Base-by-base conservation (phyloP, 2,888 invertebrate species). In the Nycteola revayana region DNA sequence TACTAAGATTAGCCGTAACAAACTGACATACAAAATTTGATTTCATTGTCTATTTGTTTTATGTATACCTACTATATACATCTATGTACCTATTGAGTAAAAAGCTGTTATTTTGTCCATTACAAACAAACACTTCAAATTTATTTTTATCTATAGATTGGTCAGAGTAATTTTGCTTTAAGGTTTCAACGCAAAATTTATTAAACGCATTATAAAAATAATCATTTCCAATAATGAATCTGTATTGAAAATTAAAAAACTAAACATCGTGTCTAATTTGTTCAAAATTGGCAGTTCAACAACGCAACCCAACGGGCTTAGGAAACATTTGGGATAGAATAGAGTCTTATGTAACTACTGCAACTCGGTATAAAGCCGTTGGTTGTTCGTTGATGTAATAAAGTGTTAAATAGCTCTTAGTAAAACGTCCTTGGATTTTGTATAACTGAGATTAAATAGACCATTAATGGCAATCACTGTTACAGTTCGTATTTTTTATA, bases 271-370 rank as follows among this genome's bases (percentile, higher is more conserved):
- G 29, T 54, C 61, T 49, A 62, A 64, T 59, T 48, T 45, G 28
- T 34, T 30, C 31, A 48, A 61, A 61, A 61, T 27, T 26, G 21
- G 20, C 49, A 53, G 57, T 45, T 46, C 49, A 45, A 47, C 32
- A 38, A 48, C 53, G 55, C 47, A 57, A 63, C 44, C 52, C 60
- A 57, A 61, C 51, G 54, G 58, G 56, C 69, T 75, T 71, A 60
- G 70, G 69, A 73, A 75, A 70, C 35, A 41, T 34, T 42, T 27
- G 54, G 49, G 34, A 28, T 14, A 14, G 14, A 14, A 5, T 2
- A 3, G 5, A 2, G 3, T 3, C 14, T 14, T 14, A 14, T 14
- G 14, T 34, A 39, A 37, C 7, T n/a, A 28, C 35, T 50, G 55
- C 55, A 53, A 55, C 50, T 38, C 18, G 26, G 47, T 50, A 53